A percentile compares a stretch with the other conserved stretches of the same genome.
Conservation (phyloP, 2,888 invertebrate species). For the Bellardia pandia region DNA sequence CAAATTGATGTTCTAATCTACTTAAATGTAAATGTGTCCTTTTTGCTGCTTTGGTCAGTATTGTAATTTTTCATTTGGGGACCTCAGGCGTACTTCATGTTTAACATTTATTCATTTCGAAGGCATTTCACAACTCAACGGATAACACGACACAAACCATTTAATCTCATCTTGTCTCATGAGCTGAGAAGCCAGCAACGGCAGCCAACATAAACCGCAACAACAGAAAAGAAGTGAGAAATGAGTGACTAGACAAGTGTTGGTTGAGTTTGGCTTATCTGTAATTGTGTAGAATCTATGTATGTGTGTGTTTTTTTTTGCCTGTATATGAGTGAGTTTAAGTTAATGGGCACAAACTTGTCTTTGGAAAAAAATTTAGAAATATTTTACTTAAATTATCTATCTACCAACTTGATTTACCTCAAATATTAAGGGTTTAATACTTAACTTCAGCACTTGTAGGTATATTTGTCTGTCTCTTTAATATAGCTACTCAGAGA, state of each 20-base stretch:
- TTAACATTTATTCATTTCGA: slow-evolving; percentile 33
- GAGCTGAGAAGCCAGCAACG: not conserved
- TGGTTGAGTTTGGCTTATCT: slow-evolving; percentile 13
- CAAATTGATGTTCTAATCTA: slow-evolving; percentile 66
- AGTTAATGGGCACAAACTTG: not conserved
- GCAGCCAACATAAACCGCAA: not conserved
- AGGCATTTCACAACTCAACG: slow-evolving; percentile 40
- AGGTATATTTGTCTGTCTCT: not conserved
- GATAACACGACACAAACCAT: slow-evolving; percentile 19
- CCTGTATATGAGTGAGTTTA: not conserved
- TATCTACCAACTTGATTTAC: slow-evolving; percentile 47
- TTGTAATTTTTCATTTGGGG: slow-evolving; percentile 38
- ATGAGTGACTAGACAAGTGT: slow-evolving; percentile 11
- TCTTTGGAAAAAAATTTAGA: slow-evolving; percentile 21
- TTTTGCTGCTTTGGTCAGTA: slow-evolving; percentile 28
- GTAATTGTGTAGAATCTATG: not conserved
- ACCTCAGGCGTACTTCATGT: slow-evolving; percentile 8
- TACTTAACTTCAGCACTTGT: not conserved
- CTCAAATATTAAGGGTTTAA: slow-evolving; percentile 26
- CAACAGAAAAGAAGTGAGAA: not conserved
- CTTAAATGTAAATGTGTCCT: slow-evolving; percentile 52
- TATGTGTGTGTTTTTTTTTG: not conserved
- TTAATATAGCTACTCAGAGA: not conserved
- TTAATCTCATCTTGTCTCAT: not conserved
- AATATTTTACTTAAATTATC: slow-evolving; percentile 56